Percentiles rank a stretch among this genome's conserved stretches.
phyloP scores from a whole-genome alignment of 2,113 vertebrate species.

The Perca flavescens region DNA sequence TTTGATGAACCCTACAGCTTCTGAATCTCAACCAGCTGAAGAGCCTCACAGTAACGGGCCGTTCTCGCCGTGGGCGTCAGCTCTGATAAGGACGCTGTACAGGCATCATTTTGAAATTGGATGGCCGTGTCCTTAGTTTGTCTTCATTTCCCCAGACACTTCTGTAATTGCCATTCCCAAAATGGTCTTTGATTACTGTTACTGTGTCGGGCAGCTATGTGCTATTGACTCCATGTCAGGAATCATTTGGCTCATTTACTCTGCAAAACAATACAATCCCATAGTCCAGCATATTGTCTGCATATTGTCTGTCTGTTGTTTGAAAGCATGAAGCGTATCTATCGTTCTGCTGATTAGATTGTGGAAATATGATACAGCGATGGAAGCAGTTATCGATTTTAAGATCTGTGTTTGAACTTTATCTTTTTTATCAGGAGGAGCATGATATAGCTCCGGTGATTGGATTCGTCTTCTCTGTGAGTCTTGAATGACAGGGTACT shows the following conservation, averaged over 20 bases:
- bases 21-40: conserved; percentile 40
- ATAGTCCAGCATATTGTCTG: conserved; percentile 36
- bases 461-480: conserved; percentile 21
- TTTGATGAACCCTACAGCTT: conserved; percentile 50
- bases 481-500: conserved; percentile 32
- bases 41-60: conserved; percentile 6
- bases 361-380: conserved; percentile 37
- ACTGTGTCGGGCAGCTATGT: conserved; percentile 30
- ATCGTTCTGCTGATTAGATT: conserved; percentile 48
- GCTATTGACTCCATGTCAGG: conserved; percentile 62
- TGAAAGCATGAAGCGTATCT: conserved; percentile 50
- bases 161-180: conserved; percentile 57
- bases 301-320: conserved; percentile 8
- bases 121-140: conserved; percentile 37
- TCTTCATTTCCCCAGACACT: conserved; percentile 53
- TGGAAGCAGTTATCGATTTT: conserved; percentile 57
- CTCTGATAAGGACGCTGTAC: conserved; percentile 33
- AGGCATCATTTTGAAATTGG: conserved; percentile 47
- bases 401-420: conserved; percentile 58
- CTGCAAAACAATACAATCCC: conserved; percentile 53
- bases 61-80: conserved; percentile 9
- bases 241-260: conserved; percentile 63
- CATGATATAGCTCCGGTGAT: conserved; percentile 21
- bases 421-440: conserved; percentile 43
- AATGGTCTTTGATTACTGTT: conserved; percentile 62